Evolutionary conservation across 2,888 invertebrate genomes (phyloP), one percentile per base, ranked within the genome.

Genomic region (Molanna angustata): DNA sequence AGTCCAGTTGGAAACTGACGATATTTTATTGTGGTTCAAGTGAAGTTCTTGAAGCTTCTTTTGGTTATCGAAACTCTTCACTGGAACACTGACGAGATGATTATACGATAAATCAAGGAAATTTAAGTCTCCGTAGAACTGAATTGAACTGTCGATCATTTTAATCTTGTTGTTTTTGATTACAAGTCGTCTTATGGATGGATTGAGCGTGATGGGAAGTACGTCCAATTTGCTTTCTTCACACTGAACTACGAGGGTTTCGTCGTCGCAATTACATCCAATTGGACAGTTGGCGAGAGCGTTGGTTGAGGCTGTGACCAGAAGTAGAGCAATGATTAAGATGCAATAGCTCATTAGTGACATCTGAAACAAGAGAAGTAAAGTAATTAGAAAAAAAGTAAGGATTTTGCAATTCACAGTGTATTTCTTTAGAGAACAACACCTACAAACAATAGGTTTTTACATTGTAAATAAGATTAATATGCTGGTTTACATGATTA

Each of bases 121-220:
- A 61, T 85, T 86, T n/a, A 93, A 78, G 62, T 90, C 90, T 0
- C 86, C 83, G 71, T 93, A 93, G 73, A 93, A 93, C 67, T 90
- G 89, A 72, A 93, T 88, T 18, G 90, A 90, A 43, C 90, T 90
- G 70, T 93, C 92, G 61, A 93, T 88, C 13, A 88, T 90, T 69
- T 90, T 90, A 64, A 93, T 91, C 65, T 86, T 86, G 70, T 92
- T 93, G 69, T 88, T 89, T 64, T 86, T 84, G 58, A 93, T 82
- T 62, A 90, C 87, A 64, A 93, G 81, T 49, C 90, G 80, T 67
- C 90, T 89, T 59, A 93, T 90, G 64, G 90, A 88, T 33, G 95
- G 95, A 74, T 94, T 94, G 59, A 94, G 77, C 2, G 92, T 90
- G 64, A 94, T 94, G 56, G 94, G 94, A 57, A 94, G 82, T 49